Evolutionary conservation across 1,140 invertebrate genomes (phyloP), one percentile per base, ranked within the genome.

Genomic region (Thaumetopoea pityocampa): DNA sequence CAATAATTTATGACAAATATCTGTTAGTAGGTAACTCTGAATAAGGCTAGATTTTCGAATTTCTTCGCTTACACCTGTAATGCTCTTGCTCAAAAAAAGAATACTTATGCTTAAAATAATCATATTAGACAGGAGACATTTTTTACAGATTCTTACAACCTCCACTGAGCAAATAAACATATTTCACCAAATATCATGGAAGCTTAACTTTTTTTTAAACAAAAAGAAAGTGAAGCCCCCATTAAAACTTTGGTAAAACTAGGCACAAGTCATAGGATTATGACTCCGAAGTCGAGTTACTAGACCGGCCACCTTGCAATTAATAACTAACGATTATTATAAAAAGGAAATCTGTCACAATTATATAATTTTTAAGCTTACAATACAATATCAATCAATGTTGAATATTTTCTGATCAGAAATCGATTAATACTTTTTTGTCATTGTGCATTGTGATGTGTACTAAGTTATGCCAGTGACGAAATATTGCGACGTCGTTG

Each of bases 91-190:
- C 17, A 19, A 12, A 9, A 12, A n/a, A 3, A 16, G 17, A 30
- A 41, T 4, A 3, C 22, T 28, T 9, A 38, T 23, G n/a, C 16
- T 12, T 19, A 16, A 41, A 29, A 32, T 8, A 41, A 7, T 28
- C 10, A 27, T 28, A 15, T 36, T 6, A 15, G 19, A 23, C 27
- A 32, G 6, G 18, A 30, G 18, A 34, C 23, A 43, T 34, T 33
- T 34, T 20, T n/a, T 6, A 20, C 5, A 26, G 17, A 28, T 27
- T 41, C n/a, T 58, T 67, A 79, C 74, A 76, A 79, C 69, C 71
- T 61, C 65, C 58, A 46, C 65, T 76, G 71, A 79, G 74, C 67
- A 79, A 74, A 68, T 24, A 54, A 71, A 67, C 52, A 58, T 59
- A 65, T 61, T 49, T 61, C 60, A 57, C 51, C 28, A 29, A 36